Percentiles rank a stretch among this genome's conserved stretches.
phyloP scores from a whole-genome alignment of 2,797 vertebrate species.

The Sebastes wilsoni region DNA sequence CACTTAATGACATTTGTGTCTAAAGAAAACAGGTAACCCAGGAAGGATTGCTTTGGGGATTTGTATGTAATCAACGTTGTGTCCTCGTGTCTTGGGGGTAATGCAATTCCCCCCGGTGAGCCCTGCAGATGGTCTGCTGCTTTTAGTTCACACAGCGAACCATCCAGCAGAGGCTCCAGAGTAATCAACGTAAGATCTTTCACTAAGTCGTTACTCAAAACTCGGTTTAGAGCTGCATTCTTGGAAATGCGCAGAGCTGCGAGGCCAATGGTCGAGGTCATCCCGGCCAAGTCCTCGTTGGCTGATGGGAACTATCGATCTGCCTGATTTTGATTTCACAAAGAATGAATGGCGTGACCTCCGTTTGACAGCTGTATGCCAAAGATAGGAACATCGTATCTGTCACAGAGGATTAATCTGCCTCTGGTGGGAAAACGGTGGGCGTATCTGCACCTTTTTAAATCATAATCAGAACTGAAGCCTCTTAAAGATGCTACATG shows the following conservation, averaged over 20 bases:
- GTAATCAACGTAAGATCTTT: constrained; percentile 44
- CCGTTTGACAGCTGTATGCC: constrained; percentile 12
- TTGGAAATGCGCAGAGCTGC: background rate
- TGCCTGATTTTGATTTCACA: constrained; percentile 22
- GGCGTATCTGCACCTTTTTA: background rate
- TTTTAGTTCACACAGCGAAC: background rate
- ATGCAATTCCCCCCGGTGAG: constrained; percentile 17
- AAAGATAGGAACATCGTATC: background rate
- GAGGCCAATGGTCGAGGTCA: constrained; percentile 12
- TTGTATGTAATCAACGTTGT: constrained; percentile 30
- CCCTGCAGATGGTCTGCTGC: background rate
- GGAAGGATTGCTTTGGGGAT: constrained; percentile 6
- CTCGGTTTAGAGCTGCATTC: background rate
- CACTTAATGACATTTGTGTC: constrained; percentile 27
- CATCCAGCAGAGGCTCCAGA: constrained; percentile 3
- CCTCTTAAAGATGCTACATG: background rate
- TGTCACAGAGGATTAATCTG: background rate
- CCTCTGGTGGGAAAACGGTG: background rate
- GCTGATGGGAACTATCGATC: constrained; percentile 32
- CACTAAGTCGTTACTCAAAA: constrained; percentile 30
- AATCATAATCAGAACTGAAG: background rate
- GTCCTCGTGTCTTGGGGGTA: background rate
- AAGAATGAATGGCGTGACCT: constrained; percentile 22
- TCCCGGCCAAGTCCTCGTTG: background rate
- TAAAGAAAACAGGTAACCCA: constrained; percentile 2